Base-by-base conservation (phyloP, 2,113 vertebrate genomes). In the Halichoerus grypus region DNA sequence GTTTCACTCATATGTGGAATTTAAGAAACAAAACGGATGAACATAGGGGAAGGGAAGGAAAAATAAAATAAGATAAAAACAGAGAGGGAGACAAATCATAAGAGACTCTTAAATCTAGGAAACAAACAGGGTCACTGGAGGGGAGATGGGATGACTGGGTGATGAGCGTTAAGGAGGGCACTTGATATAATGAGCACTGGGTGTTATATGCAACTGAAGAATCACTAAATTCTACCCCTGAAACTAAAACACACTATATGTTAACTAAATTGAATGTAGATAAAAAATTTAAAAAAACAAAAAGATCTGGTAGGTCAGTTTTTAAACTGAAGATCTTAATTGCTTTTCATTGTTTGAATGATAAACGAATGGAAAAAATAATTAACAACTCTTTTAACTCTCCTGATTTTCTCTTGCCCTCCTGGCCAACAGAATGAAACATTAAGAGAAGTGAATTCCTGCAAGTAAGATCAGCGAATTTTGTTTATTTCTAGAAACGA, bases 231-330 rank as follows among this genome's bases (percentile, higher is more conserved):
- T 69, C 67, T 69, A 36, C 16, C 65, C 65, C 65, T 69, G 65
- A n/a, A 69, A 69, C 16, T n/a, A 69, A 69, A n/a, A 69, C n/a
- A n/a, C 65, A 69, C 65, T 69, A 69, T 67, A 67, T n/a, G 65
- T n/a, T 69, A n/a, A n/a, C 16, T 69, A 69, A 69, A 69, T 69
- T n/a, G 65, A 69, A 69, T 33, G 31, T n/a, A n/a, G n/a, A 67
- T n/a, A 9, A 67, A 67, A 67, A 67, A 67, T 67, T 67, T 8
- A 1, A 69, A n/a, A 19, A n/a, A 19, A 59, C 57, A 22, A 19
- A 69, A 65, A 65, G 63, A 97, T 98, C 96, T 88, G 36, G 97
- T 89, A 92, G 65, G 67, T 98, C 95, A 97, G 46, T 91, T 98
- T 98, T 84, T 84, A 96, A 96, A 97, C 94, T 95, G 79, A 93